Evolutionary conservation across 2,113 vertebrate species (phyloP).

Genomic region (Tragelaphus buxtoni): DNA sequence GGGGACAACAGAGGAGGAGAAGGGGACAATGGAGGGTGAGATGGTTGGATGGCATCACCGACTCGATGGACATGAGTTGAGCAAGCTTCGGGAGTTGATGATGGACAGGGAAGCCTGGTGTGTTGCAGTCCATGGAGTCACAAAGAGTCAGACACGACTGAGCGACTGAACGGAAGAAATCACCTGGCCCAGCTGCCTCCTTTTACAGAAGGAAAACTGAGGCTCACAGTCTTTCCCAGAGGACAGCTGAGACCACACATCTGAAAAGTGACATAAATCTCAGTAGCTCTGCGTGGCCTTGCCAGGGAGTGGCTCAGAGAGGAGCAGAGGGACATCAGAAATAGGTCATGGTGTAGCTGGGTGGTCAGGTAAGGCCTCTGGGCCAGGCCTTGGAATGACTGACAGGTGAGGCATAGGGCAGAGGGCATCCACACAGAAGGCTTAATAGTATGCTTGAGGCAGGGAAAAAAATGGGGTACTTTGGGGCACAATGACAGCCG

Average conservation of each 20-base stretch:
- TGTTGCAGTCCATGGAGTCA: rapidly evolving
- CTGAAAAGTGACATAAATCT: not conserved
- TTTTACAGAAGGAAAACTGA: not conserved
- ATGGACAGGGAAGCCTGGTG: not conserved
- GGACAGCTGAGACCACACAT: not conserved
- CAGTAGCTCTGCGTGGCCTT: not conserved
- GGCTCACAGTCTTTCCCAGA: not conserved
- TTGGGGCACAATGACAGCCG: too few relatives aligned
- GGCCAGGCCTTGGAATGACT: not conserved
- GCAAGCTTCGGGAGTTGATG: not conserved
- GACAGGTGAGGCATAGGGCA: not conserved
- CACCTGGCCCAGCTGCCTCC: not conserved
- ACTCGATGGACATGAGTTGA: not conserved
- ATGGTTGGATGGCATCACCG: not conserved
- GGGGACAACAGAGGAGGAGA: not conserved
- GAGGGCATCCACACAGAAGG: not conserved
- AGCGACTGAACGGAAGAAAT: not conserved
- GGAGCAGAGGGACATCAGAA: not conserved
- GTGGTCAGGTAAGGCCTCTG: not conserved
- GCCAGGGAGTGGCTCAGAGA: not conserved
- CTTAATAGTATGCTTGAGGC: not conserved
- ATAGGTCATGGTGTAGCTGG: not conserved
- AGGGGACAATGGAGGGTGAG: not conserved
- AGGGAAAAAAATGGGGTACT: not conserved
- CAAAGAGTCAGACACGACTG: not conserved